These are phyloP conservation scores for Leptinotarsa peninsularis DNA, from an alignment of 2,888 invertebrate species.

Conservation along the genomic window DNA sequence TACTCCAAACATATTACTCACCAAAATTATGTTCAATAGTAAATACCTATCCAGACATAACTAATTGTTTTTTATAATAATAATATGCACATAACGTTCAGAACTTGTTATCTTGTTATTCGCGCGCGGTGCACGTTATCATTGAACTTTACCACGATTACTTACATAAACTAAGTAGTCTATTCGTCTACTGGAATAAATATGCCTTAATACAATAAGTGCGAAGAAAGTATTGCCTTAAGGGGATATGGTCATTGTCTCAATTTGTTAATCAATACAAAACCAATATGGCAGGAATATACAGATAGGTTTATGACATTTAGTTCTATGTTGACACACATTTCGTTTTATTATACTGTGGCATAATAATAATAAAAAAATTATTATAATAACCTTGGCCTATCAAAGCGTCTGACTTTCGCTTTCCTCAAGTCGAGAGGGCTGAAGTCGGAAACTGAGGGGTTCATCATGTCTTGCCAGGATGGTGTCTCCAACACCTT, in stretches of 20 bases:
- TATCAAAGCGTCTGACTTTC: too few species aligned
- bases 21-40: not conserved
- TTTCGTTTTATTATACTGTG: too few species aligned
- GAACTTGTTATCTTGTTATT: slow-evolving; percentile 12
- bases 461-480: too few species aligned
- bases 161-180: slow-evolving; percentile 21
- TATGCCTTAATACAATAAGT: slow-evolving; percentile 24
- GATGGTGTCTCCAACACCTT: too few species aligned
- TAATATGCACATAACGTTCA: slow-evolving; percentile 1
- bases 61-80: not conserved
- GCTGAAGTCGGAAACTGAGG: too few species aligned
- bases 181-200: slow-evolving; percentile 29
- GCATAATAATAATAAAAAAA: too few species aligned
- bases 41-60: not conserved
- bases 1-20: not conserved
- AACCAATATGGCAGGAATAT: not conserved
- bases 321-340: too few species aligned
- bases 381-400: too few species aligned
- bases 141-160: slow-evolving; percentile 23
- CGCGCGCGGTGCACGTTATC: slow-evolving; percentile 4
- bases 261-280: not conserved
- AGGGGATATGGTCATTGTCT: slow-evolving; percentile 19
- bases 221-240: slow-evolving; percentile 27
- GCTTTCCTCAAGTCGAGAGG: too few species aligned
- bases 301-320: too few species aligned